Base-by-base conservation (phyloP, 2,797 vertebrate genomes). In the Odontamblyopus lacepedii region DNA sequence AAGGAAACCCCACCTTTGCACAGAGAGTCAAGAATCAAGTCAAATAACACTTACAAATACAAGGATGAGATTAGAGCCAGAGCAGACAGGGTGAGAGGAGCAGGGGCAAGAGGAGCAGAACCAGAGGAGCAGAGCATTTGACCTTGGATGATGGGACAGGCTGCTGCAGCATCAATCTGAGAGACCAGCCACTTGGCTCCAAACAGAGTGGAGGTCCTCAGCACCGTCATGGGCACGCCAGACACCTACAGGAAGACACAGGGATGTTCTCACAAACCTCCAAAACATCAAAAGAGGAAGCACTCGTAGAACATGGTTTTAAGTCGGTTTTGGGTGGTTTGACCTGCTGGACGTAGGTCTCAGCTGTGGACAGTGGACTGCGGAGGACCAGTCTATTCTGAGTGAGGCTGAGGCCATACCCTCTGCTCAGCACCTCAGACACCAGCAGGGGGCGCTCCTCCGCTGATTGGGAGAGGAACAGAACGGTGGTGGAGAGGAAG, bases 321-420 rank as follows among this genome's bases (percentile, higher is more conserved):
- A 48, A 15, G 44, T 6, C 51, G 1, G 23, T 57, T n/a, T 55
- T n/a, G 50, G 48, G 66, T 2, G 6, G 26, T 75, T 88, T 88
- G 63, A 92, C 93, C 11, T 44, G 27, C 44, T 91, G 82, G 19
- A 27, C 60, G 73, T 84, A 88, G 0, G 78, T 84, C 67, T 95
- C 92, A 0, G 80, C 60, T 19, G 90, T 74, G 5, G 72, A 61
- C 60, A 84, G 82, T 0, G 91, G 85, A 71, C 91, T 80, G 74
- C 93, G 69, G 48, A 96, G 78, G 29, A 95, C 69, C 44, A 95
- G 84, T 59, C 95, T 93, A 0, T 79, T 88, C 0, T 85, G 85
- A 0, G 93, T 93, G n/a, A 75, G 79, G 1, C 87, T 84, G 18
- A 96, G 70, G 13, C 91, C 89, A 11, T 95, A 95, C 18, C 94